phyloP scores from a whole-genome alignment of 2,888 invertebrate species.

The Heteromurus nitidus region DNA sequence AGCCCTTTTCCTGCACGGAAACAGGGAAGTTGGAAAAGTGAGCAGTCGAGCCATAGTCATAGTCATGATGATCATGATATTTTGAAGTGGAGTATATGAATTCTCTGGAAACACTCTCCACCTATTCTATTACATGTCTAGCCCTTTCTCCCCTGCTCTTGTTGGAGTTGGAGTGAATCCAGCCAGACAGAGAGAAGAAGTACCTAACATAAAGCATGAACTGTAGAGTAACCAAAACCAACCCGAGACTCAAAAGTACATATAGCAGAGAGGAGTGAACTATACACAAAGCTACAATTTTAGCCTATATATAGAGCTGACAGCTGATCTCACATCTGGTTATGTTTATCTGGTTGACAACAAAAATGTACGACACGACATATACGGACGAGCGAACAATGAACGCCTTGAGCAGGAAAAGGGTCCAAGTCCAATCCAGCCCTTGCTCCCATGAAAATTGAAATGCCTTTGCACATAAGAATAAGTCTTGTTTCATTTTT shows the following conservation, averaged over 20 bases:
- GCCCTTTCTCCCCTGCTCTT: background rate
- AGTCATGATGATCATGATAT: too few species aligned
- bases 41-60: too few species aligned
- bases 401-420: slow-evolving; percentile 3
- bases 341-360: slow-evolving; percentile 48
- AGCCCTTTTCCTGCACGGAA: too few species aligned
- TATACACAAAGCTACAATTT: too few species aligned
- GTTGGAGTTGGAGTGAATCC: background rate
- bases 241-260: background rate
- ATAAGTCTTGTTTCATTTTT: too few species aligned
- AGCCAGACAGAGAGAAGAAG: slow-evolving; percentile 5
- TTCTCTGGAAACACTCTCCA: too few species aligned
- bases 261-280: background rate
- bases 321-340: slow-evolving; percentile 53
- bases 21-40: too few species aligned
- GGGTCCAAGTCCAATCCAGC: too few species aligned
- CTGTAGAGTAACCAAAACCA: background rate
- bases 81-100: too few species aligned
- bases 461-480: too few species aligned
- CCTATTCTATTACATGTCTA: too few species aligned
- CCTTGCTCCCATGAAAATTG: too few species aligned
- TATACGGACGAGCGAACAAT: slow-evolving; percentile 10
- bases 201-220: background rate
- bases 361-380: slow-evolving; percentile 15
- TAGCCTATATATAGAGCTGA: background rate